Evolutionary conservation across 2,888 invertebrate species (phyloP).

Genomic region (Eulithis prunata): DNA sequence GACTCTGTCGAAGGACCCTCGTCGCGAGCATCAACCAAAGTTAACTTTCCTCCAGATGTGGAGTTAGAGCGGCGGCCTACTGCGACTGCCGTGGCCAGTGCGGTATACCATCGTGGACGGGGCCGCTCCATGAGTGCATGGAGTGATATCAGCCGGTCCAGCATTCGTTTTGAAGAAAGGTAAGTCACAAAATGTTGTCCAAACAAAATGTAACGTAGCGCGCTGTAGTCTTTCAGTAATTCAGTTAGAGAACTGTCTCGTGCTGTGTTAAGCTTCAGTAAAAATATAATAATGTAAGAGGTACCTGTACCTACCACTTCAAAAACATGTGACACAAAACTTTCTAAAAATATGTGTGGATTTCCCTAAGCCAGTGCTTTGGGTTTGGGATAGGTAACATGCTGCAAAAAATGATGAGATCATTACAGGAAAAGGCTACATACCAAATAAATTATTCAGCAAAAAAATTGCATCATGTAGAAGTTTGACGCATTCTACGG

Average conservation of each 20-base stretch:
- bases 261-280: too few species aligned
- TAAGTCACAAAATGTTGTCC: conserved; percentile 55
- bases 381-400: conserved; percentile 40
- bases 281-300: too few species aligned
- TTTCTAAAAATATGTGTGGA: conserved; percentile 36
- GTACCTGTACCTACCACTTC: too few species aligned
- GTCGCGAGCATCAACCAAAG: conserved; percentile 83
- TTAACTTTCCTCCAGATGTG: conserved; percentile 87
- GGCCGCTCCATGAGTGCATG: conserved; percentile 94
- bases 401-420: conserved; percentile 56
- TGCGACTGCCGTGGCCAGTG: conserved; percentile 70
- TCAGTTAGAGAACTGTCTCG: too few species aligned
- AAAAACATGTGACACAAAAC: too few species aligned
- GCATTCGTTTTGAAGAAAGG: conserved; percentile 92
- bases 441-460: conserved; percentile 55
- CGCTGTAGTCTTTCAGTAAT: too few species aligned
- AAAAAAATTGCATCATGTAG: conserved; percentile 57
- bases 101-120: conserved; percentile 81
- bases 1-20: conserved; percentile 75
- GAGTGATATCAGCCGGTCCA: conserved; percentile 94
- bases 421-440: conserved; percentile 44
- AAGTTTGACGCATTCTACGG: conserved; percentile 67
- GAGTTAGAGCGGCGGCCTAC: conserved; percentile 78
- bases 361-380: conserved; percentile 17
- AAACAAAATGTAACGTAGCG: background rate